Percentiles rank a stretch among this genome's conserved stretches.
Conservation (phyloP, 2,888 invertebrate genomes). For the Agonopterix subpropinquella region DNA sequence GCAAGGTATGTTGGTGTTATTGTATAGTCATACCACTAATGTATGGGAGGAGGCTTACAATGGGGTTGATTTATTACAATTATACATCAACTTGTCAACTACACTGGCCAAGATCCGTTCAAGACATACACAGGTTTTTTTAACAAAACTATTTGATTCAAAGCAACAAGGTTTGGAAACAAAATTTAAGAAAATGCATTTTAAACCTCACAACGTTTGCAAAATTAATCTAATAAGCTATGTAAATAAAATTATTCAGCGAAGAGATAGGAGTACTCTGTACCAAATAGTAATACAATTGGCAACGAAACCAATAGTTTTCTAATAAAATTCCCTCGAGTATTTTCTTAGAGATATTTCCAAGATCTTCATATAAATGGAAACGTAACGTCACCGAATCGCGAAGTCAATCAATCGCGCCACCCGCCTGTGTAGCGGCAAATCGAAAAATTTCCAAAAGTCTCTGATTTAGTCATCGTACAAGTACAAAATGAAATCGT, state of each 20-base stretch:
- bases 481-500: neutral
- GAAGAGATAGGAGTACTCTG: too few species aligned
- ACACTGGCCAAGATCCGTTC: neutral
- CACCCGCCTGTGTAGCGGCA: constrained; percentile 58
- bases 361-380: constrained; percentile 61
- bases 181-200: too few species aligned
- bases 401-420: constrained; percentile 54
- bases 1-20: neutral
- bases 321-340: constrained; percentile 15
- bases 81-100: neutral
- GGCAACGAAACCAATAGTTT: neutral
- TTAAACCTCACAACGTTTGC: too few species aligned
- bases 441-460: constrained; percentile 59
- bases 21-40: neutral
- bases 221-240: too few species aligned
- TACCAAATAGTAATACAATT: neutral
- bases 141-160: too few species aligned
- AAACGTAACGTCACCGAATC: constrained; percentile 48
- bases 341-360: constrained; percentile 32
- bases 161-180: too few species aligned
- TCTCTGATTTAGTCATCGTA: constrained; percentile 32
- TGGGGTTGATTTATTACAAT: neutral
- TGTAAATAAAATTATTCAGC: too few species aligned
- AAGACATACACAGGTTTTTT: too few species aligned
- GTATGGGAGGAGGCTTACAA: neutral